These are phyloP conservation scores for Xenopus tropicalis DNA, from an alignment of 2,113 vertebrate species.

Conservation along the genomic window UCB_Xtro_10.0 CM004446.2:138665001-138665500, in stretches of 20 bases:
- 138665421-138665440: no score
- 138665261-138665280: slow-evolving; percentile 12
- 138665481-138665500: no score
- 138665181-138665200: neutral
- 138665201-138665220: slow-evolving; percentile 24
- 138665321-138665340: no score
- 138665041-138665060: slow-evolving; percentile 6
- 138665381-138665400: no score
- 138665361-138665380: no score
- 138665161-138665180: slow-evolving; percentile 16
- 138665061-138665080: neutral
- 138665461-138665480: no score
- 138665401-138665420: no score
- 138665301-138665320: no score
- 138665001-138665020: neutral
- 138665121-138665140: slow-evolving; percentile 23
- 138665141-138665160: slow-evolving; percentile 13
- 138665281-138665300: neutral
- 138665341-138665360: no score
- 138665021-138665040: neutral
- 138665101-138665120: slow-evolving; percentile 32
- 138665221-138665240: slow-evolving; percentile 10
- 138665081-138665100: slow-evolving; percentile 40
- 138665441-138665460: no score
- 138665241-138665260: neutral